These are phyloP conservation scores for Cyaniris semiargus DNA, from an alignment of 2,888 invertebrate species.

Conservation along the genomic window DNA sequence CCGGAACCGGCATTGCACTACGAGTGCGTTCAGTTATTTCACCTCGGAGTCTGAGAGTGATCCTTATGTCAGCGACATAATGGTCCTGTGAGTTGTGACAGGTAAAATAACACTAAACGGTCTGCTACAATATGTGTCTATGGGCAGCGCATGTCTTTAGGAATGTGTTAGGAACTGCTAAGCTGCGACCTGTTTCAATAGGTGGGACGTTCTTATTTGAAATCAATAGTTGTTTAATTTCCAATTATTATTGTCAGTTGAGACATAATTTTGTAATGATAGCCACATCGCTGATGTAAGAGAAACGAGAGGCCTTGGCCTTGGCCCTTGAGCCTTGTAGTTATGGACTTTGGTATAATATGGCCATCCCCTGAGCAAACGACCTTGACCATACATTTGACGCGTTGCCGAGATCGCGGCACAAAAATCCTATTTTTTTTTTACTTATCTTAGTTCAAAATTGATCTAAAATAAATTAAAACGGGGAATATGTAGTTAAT, in stretches of 20 bases:
- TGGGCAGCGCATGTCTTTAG: not conserved
- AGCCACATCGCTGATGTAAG: not conserved
- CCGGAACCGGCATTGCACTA: conserved; percentile 15
- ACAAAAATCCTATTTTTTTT: too few species aligned
- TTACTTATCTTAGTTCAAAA: too few species aligned
- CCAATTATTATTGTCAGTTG: not conserved
- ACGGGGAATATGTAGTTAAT: too few species aligned
- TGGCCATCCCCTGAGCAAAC: too few species aligned
- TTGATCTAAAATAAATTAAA: too few species aligned
- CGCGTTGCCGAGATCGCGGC: too few species aligned
- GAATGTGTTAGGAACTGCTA: not conserved
- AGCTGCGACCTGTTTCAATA: not conserved
- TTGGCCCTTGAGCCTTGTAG: not conserved
- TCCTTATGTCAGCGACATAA: not conserved
- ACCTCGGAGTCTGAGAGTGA: not conserved
- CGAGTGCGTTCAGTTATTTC: not conserved
- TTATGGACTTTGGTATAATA: not conserved
- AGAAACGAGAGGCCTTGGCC: not conserved
- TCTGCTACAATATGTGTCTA: not conserved
- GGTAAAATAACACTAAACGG: not conserved
- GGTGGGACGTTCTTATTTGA: not conserved
- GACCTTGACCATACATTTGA: too few species aligned
- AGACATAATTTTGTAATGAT: not conserved
- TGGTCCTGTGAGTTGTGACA: not conserved
- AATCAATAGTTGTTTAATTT: too few species aligned